phyloP scores from a whole-genome alignment of 2,888 invertebrate species.

The Chelonus formosanus region DNA sequence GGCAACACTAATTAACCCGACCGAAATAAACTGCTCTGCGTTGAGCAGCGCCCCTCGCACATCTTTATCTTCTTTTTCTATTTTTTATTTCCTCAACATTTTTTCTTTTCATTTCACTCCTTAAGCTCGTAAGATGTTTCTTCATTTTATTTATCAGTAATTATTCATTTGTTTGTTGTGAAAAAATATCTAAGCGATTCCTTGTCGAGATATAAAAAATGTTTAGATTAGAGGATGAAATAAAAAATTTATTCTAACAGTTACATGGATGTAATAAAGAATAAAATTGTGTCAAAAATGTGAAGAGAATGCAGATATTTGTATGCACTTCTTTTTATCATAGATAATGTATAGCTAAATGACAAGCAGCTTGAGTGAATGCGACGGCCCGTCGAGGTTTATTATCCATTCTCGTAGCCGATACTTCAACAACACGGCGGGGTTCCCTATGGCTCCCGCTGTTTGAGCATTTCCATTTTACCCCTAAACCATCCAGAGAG shows the following conservation, averaged over 20 bases:
- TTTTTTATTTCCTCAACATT: slow-evolving; percentile 27
- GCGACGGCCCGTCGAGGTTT: slow-evolving; percentile 25
- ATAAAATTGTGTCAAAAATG: slow-evolving; percentile 14
- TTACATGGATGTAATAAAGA: slow-evolving; percentile 7
- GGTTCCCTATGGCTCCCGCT: slow-evolving; percentile 55
- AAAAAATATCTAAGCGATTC: slow-evolving; percentile 4
- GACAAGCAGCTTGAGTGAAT: slow-evolving; percentile 24
- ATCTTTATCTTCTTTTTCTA: slow-evolving; percentile 34
- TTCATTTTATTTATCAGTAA: slow-evolving; percentile 27
- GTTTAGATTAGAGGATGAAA: too few relatives aligned
- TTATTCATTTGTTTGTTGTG: slow-evolving; percentile 2
- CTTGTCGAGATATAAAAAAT: too few relatives aligned
- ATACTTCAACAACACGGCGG: slow-evolving; percentile 48
- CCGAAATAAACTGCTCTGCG: slow-evolving; percentile 62
- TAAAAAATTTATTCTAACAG: not conserved
- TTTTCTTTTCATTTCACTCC: slow-evolving; percentile 35
- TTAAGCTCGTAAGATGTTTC: slow-evolving; percentile 23
- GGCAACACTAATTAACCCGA: slow-evolving; percentile 65
- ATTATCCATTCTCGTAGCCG: slow-evolving; percentile 36
- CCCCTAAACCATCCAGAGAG: slow-evolving; percentile 38
- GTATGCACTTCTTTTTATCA: slow-evolving; percentile 12
- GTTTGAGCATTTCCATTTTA: slow-evolving; percentile 56
- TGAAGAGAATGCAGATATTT: not conserved
- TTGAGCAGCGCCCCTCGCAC: slow-evolving; percentile 42
- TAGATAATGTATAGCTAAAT: slow-evolving; percentile 22